Base-by-base conservation (phyloP, 2,888 invertebrate species). In the Boloria selene region DNA sequence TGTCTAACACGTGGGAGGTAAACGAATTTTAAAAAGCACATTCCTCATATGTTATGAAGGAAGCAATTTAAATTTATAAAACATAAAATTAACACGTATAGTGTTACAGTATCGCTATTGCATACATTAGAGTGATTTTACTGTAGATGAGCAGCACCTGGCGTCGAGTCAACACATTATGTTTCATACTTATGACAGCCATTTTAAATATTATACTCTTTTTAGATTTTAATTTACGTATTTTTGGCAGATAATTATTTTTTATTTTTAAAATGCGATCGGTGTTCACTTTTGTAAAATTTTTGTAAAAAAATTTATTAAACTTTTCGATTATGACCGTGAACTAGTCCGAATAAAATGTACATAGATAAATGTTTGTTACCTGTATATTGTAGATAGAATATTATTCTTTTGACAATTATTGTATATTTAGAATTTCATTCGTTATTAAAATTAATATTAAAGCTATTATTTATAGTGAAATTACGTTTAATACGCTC, bases 381-480 rank as follows among this genome's bases (percentile, higher is more conserved):
- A 92, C 87, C 82, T 92, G 91, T 92, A 92, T 90, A 92, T 91
- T 92, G 87, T 92, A 91, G 91, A 92, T 92, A 91, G 91, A 89
- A 83, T 84, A 87, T 89, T 87, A 90, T 90, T 88, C 88, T 87
- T 90, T 90, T 84, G 85, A 88, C 80, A 82, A 83, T 86, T 80
- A 82, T 82, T 89, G 88, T 90, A 88, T 88, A 87, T 86, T 88
- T 82, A 83, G 83, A 82, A 81, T 84, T 80, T 86, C 81, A 82
- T 82, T 78, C 84, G 85, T 86, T 86, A 86, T 84, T 80, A 81
- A 84, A 82, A 77, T 79, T 78, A 86, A 85, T 82, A 83, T 87
- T 88, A 80, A 79, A 79, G 81, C 83, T 85, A 86, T 89, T 87
- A 90, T 91, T 90, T 86, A 85, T 82, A 80, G 81, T 77, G 60